phyloP scores from a whole-genome alignment of 2,113 vertebrate species.

The Esox niger region DNA sequence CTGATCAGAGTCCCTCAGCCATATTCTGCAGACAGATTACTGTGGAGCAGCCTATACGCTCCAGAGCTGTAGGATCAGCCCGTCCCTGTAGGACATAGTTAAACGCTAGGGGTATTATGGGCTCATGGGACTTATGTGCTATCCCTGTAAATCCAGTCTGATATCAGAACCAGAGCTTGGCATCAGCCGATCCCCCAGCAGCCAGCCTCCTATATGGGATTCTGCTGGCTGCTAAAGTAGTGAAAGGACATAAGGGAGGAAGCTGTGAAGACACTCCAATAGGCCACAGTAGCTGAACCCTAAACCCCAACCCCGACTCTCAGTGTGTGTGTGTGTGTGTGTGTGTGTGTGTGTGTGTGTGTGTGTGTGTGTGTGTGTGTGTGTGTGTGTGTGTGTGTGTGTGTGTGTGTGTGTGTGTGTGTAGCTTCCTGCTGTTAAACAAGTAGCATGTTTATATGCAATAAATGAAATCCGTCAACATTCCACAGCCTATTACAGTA shows the following conservation, averaged over 20 bases:
- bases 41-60: not conserved
- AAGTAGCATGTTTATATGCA: conserved; percentile 55
- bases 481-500: conserved; percentile 24
- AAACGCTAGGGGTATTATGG: not conserved
- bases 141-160: conserved; percentile 27
- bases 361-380: not conserved
- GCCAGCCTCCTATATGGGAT: not conserved
- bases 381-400: not conserved
- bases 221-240: not conserved
- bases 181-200: conserved; percentile 22
- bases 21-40: not conserved
- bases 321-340: not conserved
- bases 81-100: not conserved
- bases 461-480: conserved; percentile 11
- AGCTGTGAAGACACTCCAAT: not conserved
- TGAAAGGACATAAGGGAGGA: conserved; percentile 10
- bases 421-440: conserved; percentile 55
- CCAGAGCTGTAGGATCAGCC: conserved; percentile 10
- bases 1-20: not conserved
- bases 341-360: not conserved
- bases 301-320: not conserved
- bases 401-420: conserved; percentile 3
- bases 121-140: conserved; percentile 12
- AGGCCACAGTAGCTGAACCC: not conserved
- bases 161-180: conserved; percentile 33